These are phyloP conservation scores for Molorchus minor DNA, from an alignment of 2,888 invertebrate species.

Conservation along the genomic window DNA sequence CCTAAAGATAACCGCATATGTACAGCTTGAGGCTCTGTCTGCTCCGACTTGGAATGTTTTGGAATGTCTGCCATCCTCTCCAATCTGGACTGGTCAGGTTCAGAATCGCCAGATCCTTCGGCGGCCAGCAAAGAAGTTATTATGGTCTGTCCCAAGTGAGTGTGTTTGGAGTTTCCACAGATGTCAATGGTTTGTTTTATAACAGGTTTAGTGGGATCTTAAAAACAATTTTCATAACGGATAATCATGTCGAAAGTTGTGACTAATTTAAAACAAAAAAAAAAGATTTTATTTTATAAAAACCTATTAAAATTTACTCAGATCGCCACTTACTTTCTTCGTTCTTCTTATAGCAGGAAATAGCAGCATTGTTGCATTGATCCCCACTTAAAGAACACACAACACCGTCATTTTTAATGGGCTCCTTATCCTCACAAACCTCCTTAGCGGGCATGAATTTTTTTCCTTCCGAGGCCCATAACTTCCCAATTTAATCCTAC, in stretches of 20 bases:
- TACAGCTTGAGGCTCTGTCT: slow-evolving; percentile 50
- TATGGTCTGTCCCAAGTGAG: slow-evolving; percentile 38
- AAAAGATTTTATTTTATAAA: slow-evolving; percentile 4
- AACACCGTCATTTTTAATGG: slow-evolving; percentile 55
- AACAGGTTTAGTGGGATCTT: slow-evolving; percentile 10
- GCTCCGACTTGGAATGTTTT: slow-evolving; percentile 22
- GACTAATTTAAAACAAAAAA: neutral
- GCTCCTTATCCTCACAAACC: slow-evolving; percentile 33
- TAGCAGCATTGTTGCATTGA: slow-evolving; percentile 58
- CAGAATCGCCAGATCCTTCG: slow-evolving; percentile 54
- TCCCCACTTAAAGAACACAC: slow-evolving; percentile 59
- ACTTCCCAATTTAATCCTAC: slow-evolving; percentile 60
- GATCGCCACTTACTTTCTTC: slow-evolving; percentile 37
- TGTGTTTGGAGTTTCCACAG: slow-evolving; percentile 10
- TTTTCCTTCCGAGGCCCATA: slow-evolving; percentile 46
- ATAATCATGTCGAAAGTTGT: too few species aligned
- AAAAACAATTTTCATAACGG: neutral
- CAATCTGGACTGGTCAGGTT: slow-evolving; percentile 54
- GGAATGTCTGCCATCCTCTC: slow-evolving; percentile 50
- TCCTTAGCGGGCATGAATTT: slow-evolving; percentile 43
- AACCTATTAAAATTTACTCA: too few species aligned
- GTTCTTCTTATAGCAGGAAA: slow-evolving; percentile 55
- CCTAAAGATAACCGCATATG: slow-evolving; percentile 59
- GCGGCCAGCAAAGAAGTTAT: slow-evolving; percentile 43
- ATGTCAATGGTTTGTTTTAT: slow-evolving; percentile 16